Percentiles rank a stretch among this genome's conserved stretches.
Conservation (phyloP, 2,113 vertebrate species). For the Prinia subflava region DNA sequence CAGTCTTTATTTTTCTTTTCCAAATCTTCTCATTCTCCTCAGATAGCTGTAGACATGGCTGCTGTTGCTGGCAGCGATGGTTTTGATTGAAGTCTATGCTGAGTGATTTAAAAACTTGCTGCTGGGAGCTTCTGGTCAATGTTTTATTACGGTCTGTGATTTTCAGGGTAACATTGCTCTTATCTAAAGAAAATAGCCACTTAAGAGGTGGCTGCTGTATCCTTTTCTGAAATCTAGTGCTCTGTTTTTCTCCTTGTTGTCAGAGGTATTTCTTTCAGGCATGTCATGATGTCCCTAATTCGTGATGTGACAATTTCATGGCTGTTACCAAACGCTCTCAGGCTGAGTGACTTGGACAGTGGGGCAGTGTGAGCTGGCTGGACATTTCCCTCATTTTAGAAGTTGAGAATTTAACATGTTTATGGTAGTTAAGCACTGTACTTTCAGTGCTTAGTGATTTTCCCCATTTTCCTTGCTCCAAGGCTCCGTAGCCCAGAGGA, state of each 20-base stretch:
- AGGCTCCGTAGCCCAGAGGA: background rate
- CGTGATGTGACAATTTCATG: fast-evolving
- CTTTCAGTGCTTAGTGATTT: background rate
- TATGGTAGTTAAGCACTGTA: background rate
- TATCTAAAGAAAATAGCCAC: background rate
- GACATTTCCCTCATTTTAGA: background rate
- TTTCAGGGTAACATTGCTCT: background rate
- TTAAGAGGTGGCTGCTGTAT: background rate
- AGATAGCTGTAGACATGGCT: background rate
- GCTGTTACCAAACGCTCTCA: fast-evolving
- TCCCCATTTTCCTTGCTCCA: background rate
- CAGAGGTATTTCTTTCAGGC: background rate
- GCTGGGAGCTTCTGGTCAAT: background rate
- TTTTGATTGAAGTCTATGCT: background rate
- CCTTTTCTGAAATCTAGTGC: background rate
- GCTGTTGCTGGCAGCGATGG: background rate
- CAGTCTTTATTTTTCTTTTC: background rate
- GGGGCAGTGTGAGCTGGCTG: background rate
- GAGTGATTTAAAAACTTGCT: background rate
- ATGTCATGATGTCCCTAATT: background rate
- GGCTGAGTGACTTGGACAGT: background rate
- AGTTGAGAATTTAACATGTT: background rate
- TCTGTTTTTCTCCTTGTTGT: background rate
- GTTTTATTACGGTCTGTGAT: background rate
- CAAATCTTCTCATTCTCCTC: background rate